Base-by-base conservation (phyloP, 2,888 invertebrate genomes). In the Odontothrips loti region DNA sequence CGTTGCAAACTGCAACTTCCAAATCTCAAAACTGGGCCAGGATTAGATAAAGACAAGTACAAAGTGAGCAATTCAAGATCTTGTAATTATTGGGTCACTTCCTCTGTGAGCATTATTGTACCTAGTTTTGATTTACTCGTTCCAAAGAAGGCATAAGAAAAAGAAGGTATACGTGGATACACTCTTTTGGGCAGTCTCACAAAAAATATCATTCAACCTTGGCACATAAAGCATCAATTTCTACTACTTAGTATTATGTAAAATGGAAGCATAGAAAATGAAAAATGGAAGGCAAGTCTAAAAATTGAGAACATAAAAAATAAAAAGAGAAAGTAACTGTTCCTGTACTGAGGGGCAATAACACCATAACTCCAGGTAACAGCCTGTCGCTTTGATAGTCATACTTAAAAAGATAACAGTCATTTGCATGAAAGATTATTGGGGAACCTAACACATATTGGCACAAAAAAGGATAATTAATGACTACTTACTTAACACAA, bases 401-500 rank as follows among this genome's bases (percentile, higher is more conserved):
- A 58, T 6, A 27, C 12, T 27, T 23, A 68, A 9, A 68, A 23
- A 68, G 23, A 68, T 68, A 68, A 75, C 68, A 75, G 27, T 27
- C 27, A 75, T n/a, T 75, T 75, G 8, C 23, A 23, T 75, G 68
- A 27, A 27, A 75, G 68, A 75, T 23, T 27, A 75, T 12, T 43
- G 34, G 23, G 23, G 23, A 27, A 27, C 68, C 23, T 75, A 75
- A 27, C 68, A 23, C 68, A 75, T 27, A 75, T 75, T 75, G 68
- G 68, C 68, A 75, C 68, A 75, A 27, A 27, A 75, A 75, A 23
- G 15, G 17, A 75, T 23, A 27, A 75, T 11, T 75, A 75, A 75
- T 75, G 68, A 75, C 68, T 75, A 75, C 23, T 27, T 27, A 27
- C 27, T 75, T 75, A 75, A 75, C 68, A 75, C 68, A 11, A 75